Percentiles rank a stretch among this genome's conserved stretches.
Conservation (phyloP, 2,797 vertebrate genomes). For the Rhinella marina region DNA sequence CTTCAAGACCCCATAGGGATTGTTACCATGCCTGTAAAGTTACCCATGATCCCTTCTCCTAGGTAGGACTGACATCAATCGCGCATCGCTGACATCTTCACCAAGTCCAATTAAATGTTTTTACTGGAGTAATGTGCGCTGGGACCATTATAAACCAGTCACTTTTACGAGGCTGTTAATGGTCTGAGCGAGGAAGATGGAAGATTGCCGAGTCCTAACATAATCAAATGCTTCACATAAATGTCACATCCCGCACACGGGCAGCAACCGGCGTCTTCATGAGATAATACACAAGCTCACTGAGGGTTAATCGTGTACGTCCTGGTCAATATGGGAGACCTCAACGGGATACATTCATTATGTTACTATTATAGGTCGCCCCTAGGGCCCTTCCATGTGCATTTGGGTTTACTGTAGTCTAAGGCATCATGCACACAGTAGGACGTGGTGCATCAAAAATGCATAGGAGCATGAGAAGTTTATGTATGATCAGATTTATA, state of each 20-base stretch:
- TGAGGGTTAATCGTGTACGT: too few relatives aligned
- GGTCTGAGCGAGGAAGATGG: background rate
- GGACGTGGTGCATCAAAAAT: too few relatives aligned
- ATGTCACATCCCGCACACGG: slow-evolving; percentile 2
- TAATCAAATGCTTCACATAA: slow-evolving; percentile 34
- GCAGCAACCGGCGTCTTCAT: background rate
- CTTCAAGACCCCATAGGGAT: too few relatives aligned
- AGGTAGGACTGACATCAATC: background rate
- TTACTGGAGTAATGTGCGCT: background rate
- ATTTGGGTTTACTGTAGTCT: background rate
- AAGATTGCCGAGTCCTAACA: background rate
- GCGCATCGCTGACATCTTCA: slow-evolving; percentile 1
- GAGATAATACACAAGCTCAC: too few relatives aligned
- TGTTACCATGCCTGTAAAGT: background rate
- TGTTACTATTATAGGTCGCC: background rate
- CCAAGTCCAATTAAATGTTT: background rate
- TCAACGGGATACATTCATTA: background rate
- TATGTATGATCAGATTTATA: too few relatives aligned
- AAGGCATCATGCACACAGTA: background rate
- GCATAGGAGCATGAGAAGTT: too few relatives aligned
- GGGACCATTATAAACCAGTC: background rate
- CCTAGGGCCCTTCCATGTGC: too few relatives aligned
- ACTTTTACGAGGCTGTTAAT: slow-evolving; percentile 35
- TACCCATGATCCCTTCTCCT: background rate
- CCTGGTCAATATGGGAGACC: background rate